Evolutionary conservation across 1,140 invertebrate genomes (phyloP).

Genomic region (Heliconius nattereri): DNA sequence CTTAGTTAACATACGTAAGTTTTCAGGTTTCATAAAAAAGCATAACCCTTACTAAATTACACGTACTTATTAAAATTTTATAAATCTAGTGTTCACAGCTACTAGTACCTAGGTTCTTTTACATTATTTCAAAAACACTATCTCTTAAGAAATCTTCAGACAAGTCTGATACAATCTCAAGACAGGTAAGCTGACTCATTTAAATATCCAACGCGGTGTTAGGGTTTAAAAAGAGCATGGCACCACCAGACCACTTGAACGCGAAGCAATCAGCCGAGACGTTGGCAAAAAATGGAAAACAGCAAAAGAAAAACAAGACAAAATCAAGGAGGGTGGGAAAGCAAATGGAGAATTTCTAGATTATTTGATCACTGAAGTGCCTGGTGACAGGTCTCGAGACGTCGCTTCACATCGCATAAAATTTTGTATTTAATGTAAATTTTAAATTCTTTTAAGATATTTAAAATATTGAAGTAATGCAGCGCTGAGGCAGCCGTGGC

Average conservation of each 20-base stretch:
- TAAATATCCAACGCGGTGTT: constrained; percentile 60
- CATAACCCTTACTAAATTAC: no score
- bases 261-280: constrained; percentile 68
- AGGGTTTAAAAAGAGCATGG: constrained; percentile 67
- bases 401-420: constrained; percentile 1
- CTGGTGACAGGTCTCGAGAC: constrained; percentile 26
- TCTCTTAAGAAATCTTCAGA: constrained; percentile 26
- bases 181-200: constrained; percentile 55
- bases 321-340: constrained; percentile 36
- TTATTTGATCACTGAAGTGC: constrained; percentile 32
- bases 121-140: constrained; percentile 16
- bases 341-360: constrained; percentile 40
- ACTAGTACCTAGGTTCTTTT: no score
- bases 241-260: constrained; percentile 57
- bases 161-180: constrained; percentile 25
- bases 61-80: no score
- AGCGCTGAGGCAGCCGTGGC: no score
- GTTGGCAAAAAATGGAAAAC: constrained; percentile 56
- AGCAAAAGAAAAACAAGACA: constrained; percentile 58
- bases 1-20: no score
- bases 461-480: not conserved
- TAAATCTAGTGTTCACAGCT: no score
- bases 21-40: no score
- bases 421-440: not conserved
- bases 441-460: not conserved